Evolutionary conservation across 2,113 vertebrate species (phyloP), one percentile per base, ranked within the genome.

Genomic region (Clarias macrocephalus): DNA sequence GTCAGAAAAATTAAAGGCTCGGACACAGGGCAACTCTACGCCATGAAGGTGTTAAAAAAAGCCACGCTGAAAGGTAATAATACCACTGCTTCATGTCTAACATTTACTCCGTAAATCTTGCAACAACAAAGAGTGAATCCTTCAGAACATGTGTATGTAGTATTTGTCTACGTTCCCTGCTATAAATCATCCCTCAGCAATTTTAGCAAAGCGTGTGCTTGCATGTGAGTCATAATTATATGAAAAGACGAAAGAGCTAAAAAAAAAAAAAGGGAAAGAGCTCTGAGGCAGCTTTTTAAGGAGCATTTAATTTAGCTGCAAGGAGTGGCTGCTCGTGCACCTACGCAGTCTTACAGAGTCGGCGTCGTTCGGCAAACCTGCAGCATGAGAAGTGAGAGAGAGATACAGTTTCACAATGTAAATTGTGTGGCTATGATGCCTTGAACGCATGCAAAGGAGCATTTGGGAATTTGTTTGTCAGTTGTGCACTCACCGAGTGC

Each of bases 1-100:
- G 72, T 75, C 16, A 77, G 84, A 77, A 83, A 83, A 33, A 83
- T 83, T 33, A 83, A 70, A 56, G 82, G 82, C 42, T 56, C 82
- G 2, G 82, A 83, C 48, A 54, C 85, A 18, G 77, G 73, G 10
- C 82, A 83, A 68, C 82, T 83, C 48, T 83, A 83, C 13, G 82
- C 82, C 48, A 83, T 83, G 82, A 80, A 79, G 21, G 77, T 56
- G 56, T 65, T 79, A 83, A 83, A 70, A 70, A 83, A 83, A n/a
- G 82, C 82, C 62, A 83, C 82, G 0, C 89, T 95, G 4, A 95
- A 95, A 95, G 95, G 94, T 95, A 90, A 88, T 9, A 16, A 88
- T 5, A 11, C 5, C 42, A 19, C 56, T 1, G 19, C 52, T 73
- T 28, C 21, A 21, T 37, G 10, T 62, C 12, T 25, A 52, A 23